Evolutionary conservation across 2,888 invertebrate species (phyloP).

Genomic region (Thera obeliscata): DNA sequence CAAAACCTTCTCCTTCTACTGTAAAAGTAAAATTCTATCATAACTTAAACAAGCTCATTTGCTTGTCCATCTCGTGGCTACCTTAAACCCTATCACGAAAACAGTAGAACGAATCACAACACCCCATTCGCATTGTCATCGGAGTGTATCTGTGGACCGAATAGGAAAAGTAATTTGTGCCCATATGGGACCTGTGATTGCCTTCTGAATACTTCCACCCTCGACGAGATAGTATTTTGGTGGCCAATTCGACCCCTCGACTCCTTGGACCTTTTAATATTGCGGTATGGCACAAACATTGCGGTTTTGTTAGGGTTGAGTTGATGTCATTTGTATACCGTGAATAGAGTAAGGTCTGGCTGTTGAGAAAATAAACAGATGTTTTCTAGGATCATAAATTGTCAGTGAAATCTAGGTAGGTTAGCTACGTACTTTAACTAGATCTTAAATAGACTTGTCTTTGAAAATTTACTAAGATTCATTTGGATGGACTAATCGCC

Average conservation of each 20-base stretch:
- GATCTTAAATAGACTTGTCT: background rate
- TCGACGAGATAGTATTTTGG: constrained; percentile 71
- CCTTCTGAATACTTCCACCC: constrained; percentile 75
- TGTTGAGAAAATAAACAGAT: constrained; percentile 21
- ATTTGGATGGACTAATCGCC: too few species aligned
- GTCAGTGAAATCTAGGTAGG: background rate
- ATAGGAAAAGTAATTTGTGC: constrained; percentile 81
- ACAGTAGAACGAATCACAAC: constrained; percentile 50
- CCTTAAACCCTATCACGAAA: constrained; percentile 45
- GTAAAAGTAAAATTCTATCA: too few species aligned
- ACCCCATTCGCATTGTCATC: constrained; percentile 78
- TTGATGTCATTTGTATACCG: constrained; percentile 22
- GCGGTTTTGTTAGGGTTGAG: constrained; percentile 42
- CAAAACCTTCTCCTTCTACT: too few species aligned
- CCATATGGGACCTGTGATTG: constrained; percentile 83
- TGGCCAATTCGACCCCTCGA: constrained; percentile 69
- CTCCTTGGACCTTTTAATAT: constrained; percentile 72
- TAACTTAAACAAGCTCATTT: constrained; percentile 2
- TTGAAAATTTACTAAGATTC: too few species aligned
- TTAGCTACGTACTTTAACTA: background rate
- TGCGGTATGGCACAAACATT: constrained; percentile 45
- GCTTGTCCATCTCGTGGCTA: constrained; percentile 5
- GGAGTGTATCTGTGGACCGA: constrained; percentile 67
- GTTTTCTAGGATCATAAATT: constrained; percentile 2
- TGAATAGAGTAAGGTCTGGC: constrained; percentile 15